Evolutionary conservation across 2,888 invertebrate genomes (phyloP).

Genomic region (Stegana nigrithorax): DNA sequence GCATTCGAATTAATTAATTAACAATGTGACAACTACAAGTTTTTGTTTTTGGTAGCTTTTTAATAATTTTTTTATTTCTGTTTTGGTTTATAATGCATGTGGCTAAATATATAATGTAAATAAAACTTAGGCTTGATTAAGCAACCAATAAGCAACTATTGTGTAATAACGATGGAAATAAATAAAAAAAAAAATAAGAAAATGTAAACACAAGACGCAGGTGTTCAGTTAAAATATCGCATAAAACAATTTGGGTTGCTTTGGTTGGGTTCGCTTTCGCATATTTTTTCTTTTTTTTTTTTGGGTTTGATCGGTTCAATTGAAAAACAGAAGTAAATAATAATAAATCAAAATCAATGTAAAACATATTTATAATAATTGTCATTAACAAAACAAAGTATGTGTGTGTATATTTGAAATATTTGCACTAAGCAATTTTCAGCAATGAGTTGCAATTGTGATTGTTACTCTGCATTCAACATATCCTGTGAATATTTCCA

Average conservation of each 20-base stretch:
- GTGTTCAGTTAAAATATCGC: neutral
- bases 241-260: conserved; percentile 3
- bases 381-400: neutral
- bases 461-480: too few species aligned
- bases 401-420: too few species aligned
- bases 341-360: neutral
- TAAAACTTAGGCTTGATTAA: too few species aligned
- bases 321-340: too few species aligned
- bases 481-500: too few species aligned
- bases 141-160: conserved; percentile 20
- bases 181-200: conserved; percentile 1
- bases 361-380: neutral
- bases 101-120: too few species aligned
- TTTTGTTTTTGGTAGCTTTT: conserved; percentile 34
- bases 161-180: conserved; percentile 9
- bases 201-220: neutral
- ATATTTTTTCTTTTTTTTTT: neutral
- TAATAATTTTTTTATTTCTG: conserved; percentile 24
- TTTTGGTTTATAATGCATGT: neutral
- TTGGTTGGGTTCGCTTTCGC: neutral
- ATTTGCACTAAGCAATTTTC: too few species aligned
- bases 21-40: conserved; percentile 65
- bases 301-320: conserved; percentile 9
- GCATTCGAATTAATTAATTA: conserved; percentile 41
- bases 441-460: too few species aligned